Evolutionary conservation across 2,888 invertebrate genomes (phyloP).

Genomic region (Megalurothrips usitatus): DNA sequence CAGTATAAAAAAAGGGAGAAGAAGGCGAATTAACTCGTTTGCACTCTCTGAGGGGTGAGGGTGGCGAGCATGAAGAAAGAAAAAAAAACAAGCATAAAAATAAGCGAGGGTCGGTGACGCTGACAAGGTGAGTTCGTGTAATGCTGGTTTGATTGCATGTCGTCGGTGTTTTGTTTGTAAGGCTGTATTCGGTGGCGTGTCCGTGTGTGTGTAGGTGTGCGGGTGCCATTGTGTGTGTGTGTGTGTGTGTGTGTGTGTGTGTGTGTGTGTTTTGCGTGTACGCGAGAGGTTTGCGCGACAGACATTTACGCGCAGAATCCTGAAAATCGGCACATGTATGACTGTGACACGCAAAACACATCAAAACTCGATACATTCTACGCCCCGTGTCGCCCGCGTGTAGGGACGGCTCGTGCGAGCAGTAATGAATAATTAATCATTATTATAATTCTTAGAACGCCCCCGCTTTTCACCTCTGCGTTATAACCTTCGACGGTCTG

Average conservation of each 20-base stretch:
- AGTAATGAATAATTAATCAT: no score
- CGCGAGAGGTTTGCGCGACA: no score
- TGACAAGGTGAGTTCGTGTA: background rate
- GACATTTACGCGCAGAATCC: no score
- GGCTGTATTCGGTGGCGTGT: background rate
- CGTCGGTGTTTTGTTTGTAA: background rate
- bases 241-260: background rate
- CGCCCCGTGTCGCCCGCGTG: no score
- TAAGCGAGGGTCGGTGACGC: background rate
- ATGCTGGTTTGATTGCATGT: slow-evolving; percentile 15
- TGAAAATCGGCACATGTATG: no score
- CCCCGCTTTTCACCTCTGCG: no score
- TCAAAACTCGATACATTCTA: no score
- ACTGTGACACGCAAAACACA: no score
- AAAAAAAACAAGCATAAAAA: background rate
- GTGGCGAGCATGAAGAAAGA: background rate
- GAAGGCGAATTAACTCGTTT: slow-evolving; percentile 23
- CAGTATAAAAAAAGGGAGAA: background rate
- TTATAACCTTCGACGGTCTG: no score
- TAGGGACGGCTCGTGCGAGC: no score
- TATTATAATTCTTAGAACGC: no score
- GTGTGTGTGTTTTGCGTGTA: background rate
- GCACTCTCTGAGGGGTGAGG: background rate
- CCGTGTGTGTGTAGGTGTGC: background rate
- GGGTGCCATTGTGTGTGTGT: background rate